Conservation (phyloP, 2,888 invertebrate species). For the Pollenia griseotomentosa region DNA sequence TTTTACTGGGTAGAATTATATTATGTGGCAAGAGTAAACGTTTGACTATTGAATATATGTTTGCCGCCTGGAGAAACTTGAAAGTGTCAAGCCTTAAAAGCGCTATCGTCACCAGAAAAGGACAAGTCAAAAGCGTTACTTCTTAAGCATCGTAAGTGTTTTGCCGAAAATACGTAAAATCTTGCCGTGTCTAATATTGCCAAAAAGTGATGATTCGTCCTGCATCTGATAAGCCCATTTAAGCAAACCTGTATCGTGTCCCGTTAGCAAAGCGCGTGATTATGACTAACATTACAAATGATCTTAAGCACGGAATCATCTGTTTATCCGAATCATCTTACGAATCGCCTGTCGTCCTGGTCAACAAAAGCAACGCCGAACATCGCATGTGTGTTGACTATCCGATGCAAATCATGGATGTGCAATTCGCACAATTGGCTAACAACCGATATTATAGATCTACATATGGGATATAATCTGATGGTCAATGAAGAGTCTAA, state of each 20-base stretch:
- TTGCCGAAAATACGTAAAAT: conserved; percentile 5
- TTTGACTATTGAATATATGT: conserved; percentile 56
- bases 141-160: not conserved
- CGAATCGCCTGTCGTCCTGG: conserved; percentile 59
- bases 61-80: conserved; percentile 44
- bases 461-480: conserved; percentile 66
- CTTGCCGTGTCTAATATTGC: conserved; percentile 33
- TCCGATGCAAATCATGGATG: conserved; percentile 63
- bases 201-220: conserved; percentile 53
- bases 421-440: conserved; percentile 51
- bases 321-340: conserved; percentile 50
- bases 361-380: conserved; percentile 65
- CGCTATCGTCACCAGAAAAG: not conserved
- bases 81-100: not conserved
- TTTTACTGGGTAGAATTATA: conserved; percentile 55
- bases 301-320: conserved; percentile 38
- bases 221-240: conserved; percentile 37
- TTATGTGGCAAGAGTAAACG: conserved; percentile 63
- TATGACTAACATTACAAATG: conserved; percentile 10
- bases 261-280: conserved; percentile 58
- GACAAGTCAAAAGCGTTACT: conserved; percentile 21
- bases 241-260: conserved; percentile 56
- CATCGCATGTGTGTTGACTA: conserved; percentile 63
- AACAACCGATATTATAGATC: conserved; percentile 41
- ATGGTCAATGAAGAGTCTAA: too few relatives aligned